Evolutionary conservation across 2,797 vertebrate genomes (phyloP).

Genomic region (Lerista edwardsae): DNA sequence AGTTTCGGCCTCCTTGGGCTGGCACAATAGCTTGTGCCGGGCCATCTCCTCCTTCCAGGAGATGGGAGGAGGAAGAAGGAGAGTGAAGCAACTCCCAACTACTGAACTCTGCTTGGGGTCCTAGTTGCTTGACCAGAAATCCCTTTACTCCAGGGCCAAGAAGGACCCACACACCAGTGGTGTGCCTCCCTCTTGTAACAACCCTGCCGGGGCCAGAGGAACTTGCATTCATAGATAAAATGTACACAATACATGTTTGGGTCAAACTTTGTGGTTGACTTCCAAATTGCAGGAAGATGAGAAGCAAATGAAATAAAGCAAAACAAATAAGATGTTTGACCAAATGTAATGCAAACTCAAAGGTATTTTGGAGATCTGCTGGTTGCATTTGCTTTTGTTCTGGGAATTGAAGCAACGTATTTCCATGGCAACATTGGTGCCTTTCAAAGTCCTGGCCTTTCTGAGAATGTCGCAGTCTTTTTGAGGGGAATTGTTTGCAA

Average conservation of each 20-base stretch:
- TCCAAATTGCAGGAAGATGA: background rate
- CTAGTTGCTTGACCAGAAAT: too few species aligned
- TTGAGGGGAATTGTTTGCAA: slow-evolving; percentile 6
- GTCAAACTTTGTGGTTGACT: background rate
- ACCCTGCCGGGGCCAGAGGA: too few species aligned
- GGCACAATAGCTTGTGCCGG: too few species aligned
- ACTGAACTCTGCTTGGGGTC: too few species aligned
- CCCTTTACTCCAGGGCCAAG: too few species aligned
- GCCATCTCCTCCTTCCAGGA: too few species aligned
- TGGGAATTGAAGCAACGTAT: background rate
- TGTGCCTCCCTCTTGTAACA: background rate
- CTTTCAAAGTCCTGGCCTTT: slow-evolving; percentile 23
- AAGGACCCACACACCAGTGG: too few species aligned
- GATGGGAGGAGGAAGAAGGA: too few species aligned
- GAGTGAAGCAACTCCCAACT: too few species aligned
- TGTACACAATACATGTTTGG: too few species aligned
- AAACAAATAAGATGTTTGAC: background rate
- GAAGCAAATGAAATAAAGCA: background rate
- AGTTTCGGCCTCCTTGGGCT: too few species aligned
- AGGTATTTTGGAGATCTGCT: background rate
- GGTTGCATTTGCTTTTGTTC: background rate
- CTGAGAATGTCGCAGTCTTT: slow-evolving; percentile 30
- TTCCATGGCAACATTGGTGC: slow-evolving; percentile 8
- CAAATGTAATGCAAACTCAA: background rate
- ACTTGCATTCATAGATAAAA: too few species aligned